Percentiles rank a stretch among this genome's conserved stretches.
phyloP scores from a whole-genome alignment of 2,113 vertebrate genomes.

The Callipepla californica region DNA sequence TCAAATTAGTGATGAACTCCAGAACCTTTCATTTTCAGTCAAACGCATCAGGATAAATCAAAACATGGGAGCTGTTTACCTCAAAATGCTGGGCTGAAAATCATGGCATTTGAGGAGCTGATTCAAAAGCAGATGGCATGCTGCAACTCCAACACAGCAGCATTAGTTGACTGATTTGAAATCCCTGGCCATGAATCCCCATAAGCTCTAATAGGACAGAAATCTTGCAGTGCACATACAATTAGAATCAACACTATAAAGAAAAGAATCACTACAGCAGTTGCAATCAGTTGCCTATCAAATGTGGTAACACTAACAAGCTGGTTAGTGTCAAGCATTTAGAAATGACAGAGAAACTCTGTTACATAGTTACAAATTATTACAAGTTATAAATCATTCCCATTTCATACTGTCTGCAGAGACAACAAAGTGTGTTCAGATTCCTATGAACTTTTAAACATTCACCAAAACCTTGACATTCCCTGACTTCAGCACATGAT shows the following conservation, averaged over 20 bases:
- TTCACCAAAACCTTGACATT: neutral
- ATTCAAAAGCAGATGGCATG: neutral
- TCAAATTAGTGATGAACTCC: constrained; percentile 59
- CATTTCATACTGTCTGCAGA: neutral
- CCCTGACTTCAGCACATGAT: neutral
- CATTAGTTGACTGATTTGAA: neutral
- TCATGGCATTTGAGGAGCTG: neutral
- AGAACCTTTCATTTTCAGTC: constrained; percentile 29
- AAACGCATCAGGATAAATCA: neutral
- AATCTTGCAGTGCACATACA: neutral
- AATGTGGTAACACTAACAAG: neutral
- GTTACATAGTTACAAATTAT: neutral
- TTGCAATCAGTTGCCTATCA: neutral
- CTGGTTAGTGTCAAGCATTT: neutral
- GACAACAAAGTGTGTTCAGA: neutral
- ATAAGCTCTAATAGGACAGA: neutral
- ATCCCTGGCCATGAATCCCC: neutral
- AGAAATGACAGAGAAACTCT: neutral
- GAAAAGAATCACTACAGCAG: neutral
- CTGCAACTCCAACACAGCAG: neutral
- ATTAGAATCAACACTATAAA: neutral
- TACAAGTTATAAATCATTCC: neutral
- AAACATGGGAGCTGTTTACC: neutral
- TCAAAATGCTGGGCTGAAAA: neutral
- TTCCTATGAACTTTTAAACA: neutral